phyloP scores from a whole-genome alignment of 2,888 invertebrate genomes.

The Monochamus alternatus region DNA sequence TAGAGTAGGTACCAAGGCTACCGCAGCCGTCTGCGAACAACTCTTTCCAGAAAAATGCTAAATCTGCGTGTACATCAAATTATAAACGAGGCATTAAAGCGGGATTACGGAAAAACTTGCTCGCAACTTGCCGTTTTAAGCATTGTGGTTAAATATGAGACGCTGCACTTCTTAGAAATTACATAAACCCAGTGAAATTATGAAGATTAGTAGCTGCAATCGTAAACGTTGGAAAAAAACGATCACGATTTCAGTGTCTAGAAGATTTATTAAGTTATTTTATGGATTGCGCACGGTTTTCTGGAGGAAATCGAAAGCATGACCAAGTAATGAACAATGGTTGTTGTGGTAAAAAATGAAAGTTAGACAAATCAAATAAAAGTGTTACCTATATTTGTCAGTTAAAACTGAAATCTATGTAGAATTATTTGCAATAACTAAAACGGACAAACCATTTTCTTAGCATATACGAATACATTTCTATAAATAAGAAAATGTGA shows the following conservation, averaged over 20 bases:
- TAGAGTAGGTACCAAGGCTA: conserved; percentile 11
- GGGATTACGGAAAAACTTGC: conserved; percentile 22
- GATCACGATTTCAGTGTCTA: neutral
- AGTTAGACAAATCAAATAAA: neutral
- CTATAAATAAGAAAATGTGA: no score
- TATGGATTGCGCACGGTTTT: neutral
- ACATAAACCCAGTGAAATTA: conserved; percentile 11
- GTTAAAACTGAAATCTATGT: no score
- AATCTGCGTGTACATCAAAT: conserved; percentile 36
- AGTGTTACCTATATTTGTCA: no score
- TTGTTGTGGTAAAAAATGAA: conserved; percentile 10
- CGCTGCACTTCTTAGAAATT: neutral
- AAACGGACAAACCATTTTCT: no score
- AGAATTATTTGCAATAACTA: no score
- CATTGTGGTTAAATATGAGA: conserved; percentile 15
- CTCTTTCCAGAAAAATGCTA: conserved; percentile 24
- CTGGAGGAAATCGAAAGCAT: conserved; percentile 5
- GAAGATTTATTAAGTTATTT: neutral
- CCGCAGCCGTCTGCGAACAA: conserved; percentile 13
- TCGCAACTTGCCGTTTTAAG: conserved; percentile 17
- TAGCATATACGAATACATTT: no score
- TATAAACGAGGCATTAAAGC: conserved; percentile 37
- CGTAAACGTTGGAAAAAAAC: neutral
- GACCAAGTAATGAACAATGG: neutral
- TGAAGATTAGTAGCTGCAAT: neutral